phyloP scores from a whole-genome alignment of 2,113 vertebrate genomes.

The Zapornia atra region DNA sequence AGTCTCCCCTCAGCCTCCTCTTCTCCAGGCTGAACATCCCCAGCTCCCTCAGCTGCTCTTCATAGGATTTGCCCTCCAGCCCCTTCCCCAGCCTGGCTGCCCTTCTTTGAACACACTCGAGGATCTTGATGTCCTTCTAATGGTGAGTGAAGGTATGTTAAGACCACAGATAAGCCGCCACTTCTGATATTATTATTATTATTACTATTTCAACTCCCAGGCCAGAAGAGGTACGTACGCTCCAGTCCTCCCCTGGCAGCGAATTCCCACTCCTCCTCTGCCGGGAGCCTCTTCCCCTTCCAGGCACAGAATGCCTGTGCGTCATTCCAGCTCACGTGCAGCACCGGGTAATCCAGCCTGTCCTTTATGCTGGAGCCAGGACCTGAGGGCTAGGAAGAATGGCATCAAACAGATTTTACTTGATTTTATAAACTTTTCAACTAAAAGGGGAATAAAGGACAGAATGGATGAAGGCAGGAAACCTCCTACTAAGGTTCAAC shows the following conservation, averaged over 20 bases:
- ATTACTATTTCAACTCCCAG: background rate
- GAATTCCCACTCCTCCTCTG: slow-evolving; percentile 94
- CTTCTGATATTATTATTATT: background rate
- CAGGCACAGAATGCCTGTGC: slow-evolving; percentile 88
- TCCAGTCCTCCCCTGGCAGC: slow-evolving; percentile 89
- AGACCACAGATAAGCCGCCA: background rate
- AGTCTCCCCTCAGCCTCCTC: no score
- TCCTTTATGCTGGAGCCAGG: slow-evolving; percentile 89
- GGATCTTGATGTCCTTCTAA: no score
- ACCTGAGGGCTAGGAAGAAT: slow-evolving; percentile 84
- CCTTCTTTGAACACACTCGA: no score
- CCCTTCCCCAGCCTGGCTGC: no score
- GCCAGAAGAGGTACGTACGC: slow-evolving; percentile 72
- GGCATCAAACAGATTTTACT: background rate
- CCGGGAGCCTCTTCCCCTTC: slow-evolving; percentile 85
- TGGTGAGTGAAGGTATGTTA: background rate
- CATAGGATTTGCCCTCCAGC: no score
- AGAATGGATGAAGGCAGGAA: background rate
- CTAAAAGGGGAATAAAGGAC: background rate
- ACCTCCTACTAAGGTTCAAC: no score
- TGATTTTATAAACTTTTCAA: background rate
- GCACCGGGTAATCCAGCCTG: slow-evolving; percentile 85
- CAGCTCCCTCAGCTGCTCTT: no score
- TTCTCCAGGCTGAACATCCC: no score
- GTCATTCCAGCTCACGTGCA: slow-evolving; percentile 97